Evolutionary conservation across 2,113 vertebrate genomes (phyloP), one percentile per base, ranked within the genome.

Genomic region (Limanda limanda): DNA sequence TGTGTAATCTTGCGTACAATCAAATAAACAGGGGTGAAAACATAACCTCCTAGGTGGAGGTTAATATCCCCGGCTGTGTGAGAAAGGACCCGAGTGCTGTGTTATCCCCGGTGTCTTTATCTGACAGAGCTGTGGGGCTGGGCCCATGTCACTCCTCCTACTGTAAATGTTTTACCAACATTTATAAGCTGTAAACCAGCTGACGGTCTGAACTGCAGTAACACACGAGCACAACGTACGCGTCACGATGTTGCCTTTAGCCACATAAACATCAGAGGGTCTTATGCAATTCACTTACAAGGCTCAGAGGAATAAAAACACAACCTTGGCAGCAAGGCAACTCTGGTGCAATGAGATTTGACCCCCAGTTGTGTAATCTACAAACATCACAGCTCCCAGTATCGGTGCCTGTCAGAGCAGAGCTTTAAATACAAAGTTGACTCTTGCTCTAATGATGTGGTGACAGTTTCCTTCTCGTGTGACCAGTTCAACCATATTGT

Each of bases 331-430:
- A n/a, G 57, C 42, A 61, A 86, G 76, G 86, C 84, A 84, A 86
- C 74, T 84, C 51, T 71, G 23, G 60, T 76, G 66, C 80, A 83
- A 68, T 79, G 76, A 85, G 85, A 74, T 76, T 71, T 81, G 74
- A 88, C 76, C 73, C 64, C 51, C 56, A 62, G 63, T 89, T 90
- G 83, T 76, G 88, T 73, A 92, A 91, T 66, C 42, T 52, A 25
- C 74, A 74, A 67, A 76, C 72, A 54, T 82, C 51, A 20, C 40
- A 65, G 62, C 67, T 74, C 55, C 25, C 9, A 1, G 21, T 65
- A 69, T 76, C 8, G 1, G 40, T 66, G 58, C 70, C 54, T 65
- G 55, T 88, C 71, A 78, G 75, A 71, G 62, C 57, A 78, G 3
- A n/a, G 47, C 9, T 62, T 78, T 72, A 18, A 35, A 74, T 40